Evolutionary conservation across 1,140 invertebrate genomes (phyloP), one percentile per base, ranked within the genome.

Genomic region (Mycetomoellerius zeteki): DNA sequence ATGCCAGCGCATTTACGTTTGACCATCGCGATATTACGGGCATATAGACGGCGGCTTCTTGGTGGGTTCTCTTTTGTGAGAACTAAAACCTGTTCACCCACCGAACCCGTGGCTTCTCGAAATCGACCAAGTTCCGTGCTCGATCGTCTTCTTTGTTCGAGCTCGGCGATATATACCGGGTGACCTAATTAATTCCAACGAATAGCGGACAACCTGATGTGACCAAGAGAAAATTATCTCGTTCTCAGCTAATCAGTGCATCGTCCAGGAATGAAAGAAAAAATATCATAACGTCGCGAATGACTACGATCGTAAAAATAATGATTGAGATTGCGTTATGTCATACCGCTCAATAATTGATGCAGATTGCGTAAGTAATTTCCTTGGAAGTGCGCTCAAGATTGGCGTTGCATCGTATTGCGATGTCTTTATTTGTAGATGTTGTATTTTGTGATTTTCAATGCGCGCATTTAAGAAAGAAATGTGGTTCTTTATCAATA

Each of bases 61-160:
- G n/a, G 54, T 76, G 43, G 72, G 50, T 56, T 81, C 78, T 43
- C 65, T 72, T 72, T 71, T 89, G 88, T 89, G 87, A 89, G 88
- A 89, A 86, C 81, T 73, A 77, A 89, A 89, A 89, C 87, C 88
- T 89, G 88, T 89, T 89, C 88, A 76, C 27, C 58, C 73, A 54
- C 50, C 69, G 62, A 33, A 52, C 47, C 58, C 50, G 30, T 24
- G 33, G 71, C 77, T 75, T 54, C 47, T 19, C 73, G 50, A 72
- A 87, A 71, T 84, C 47, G 76, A 12, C 85, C 3, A 56, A 62
- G 52, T 60, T 88, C 62, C 47, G 33, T n/a, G 52, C 65, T 67
- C 88, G 65, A 72, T 54, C 78, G 58, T 37, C 52, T 27, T 56
- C 86, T 88, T 89, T 88, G 86, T 89, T 85, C 78, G 43, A 16